A percentile compares a stretch with the other conserved stretches of the same genome.
Conservation (phyloP, 2,888 invertebrate species). For the Phorcus lineatus region DNA sequence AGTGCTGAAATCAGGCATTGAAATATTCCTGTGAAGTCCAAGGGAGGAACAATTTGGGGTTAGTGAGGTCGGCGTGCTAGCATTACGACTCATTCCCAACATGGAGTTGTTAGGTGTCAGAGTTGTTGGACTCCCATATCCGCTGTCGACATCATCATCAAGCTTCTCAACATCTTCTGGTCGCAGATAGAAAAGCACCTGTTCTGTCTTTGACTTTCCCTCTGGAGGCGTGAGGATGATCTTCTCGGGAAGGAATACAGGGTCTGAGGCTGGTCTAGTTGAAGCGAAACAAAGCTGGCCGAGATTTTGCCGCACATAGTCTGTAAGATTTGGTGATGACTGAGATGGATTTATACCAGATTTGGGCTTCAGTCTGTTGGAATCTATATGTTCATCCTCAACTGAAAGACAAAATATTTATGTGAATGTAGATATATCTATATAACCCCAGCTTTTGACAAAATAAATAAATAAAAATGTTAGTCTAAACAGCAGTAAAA, state of each 20-base stretch:
- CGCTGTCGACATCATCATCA: background rate
- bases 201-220: background rate
- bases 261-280: background rate
- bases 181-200: background rate
- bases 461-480: no score
- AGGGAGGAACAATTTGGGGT: background rate
- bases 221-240: background rate
- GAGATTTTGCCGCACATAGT: slow-evolving; percentile 49
- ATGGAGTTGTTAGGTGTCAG: slow-evolving; percentile 5
- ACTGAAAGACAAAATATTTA: slow-evolving; percentile 21
- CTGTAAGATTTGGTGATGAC: slow-evolving; percentile 58
- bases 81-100: slow-evolving; percentile 12
- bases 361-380: background rate
- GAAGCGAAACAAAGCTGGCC: background rate
- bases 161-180: background rate
- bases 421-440: no score
- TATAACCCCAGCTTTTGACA: no score
- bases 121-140: background rate
- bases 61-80: background rate
- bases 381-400: slow-evolving; percentile 5
- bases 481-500: no score
- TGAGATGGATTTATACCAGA: slow-evolving; percentile 36
- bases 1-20: slow-evolving; percentile 43
- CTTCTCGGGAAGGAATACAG: background rate
- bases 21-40: slow-evolving; percentile 18